Percentiles rank a stretch among this genome's conserved stretches.
These are phyloP conservation scores for Sisor rabdophorus DNA, from an alignment of 2,113 vertebrate genomes.

Conservation along the genomic window DNA sequence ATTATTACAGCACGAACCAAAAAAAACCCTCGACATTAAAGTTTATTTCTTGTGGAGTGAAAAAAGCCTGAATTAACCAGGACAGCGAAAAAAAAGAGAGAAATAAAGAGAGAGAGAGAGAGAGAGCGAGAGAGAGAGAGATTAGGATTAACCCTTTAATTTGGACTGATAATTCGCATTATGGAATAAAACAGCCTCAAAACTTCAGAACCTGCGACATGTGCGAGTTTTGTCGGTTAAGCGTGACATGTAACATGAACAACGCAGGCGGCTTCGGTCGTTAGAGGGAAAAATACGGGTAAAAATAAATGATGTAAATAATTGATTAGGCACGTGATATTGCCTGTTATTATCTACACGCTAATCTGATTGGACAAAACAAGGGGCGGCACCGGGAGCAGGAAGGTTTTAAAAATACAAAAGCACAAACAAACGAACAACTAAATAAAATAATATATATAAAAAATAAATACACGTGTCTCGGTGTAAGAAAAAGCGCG, in stretches of 20 bases:
- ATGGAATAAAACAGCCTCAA: background rate
- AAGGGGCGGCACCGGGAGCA: conserved; percentile 51
- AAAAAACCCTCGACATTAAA: background rate
- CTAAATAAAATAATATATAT: background rate
- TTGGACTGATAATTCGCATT: background rate
- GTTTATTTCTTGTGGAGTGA: background rate
- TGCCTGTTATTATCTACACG: conserved; percentile 55
- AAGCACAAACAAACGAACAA: conserved; percentile 5
- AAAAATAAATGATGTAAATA: conserved; percentile 64
- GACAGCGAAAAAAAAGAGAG: too few species aligned
- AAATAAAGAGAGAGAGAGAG: too few species aligned
- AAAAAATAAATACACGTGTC: conserved; percentile 48
- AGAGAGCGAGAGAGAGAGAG: too few species aligned
- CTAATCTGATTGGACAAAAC: conserved; percentile 60
- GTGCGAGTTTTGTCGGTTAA: conserved; percentile 48
- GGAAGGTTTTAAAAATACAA: conserved; percentile 60
- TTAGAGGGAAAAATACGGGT: conserved; percentile 56
- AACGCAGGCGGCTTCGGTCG: conserved; percentile 53
- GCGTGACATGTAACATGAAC: conserved; percentile 51
- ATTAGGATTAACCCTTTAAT: background rate
- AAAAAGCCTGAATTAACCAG: too few species aligned
- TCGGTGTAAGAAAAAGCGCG: conserved; percentile 44
- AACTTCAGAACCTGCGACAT: conserved; percentile 47
- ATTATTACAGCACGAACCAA: background rate
- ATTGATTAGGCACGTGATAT: conserved; percentile 68